A percentile compares a stretch with the other conserved stretches of the same genome.
Conservation (phyloP, 2,888 invertebrate species). For the Clitarchus hookeri region DNA sequence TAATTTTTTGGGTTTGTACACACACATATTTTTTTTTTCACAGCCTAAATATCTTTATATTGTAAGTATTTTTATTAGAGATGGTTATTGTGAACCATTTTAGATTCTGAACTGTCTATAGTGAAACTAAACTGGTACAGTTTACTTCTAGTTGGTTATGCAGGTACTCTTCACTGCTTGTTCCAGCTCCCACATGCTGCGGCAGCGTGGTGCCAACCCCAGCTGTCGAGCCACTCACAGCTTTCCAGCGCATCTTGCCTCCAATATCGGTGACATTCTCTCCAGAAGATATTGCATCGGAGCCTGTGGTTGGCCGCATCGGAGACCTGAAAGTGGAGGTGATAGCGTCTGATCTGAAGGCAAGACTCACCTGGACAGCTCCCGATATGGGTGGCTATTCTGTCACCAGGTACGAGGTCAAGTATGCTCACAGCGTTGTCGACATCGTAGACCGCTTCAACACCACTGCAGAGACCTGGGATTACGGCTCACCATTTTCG, state of each 20-base stretch:
- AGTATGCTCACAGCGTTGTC: constrained; percentile 43
- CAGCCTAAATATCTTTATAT: too few species aligned
- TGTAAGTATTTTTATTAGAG: too few species aligned
- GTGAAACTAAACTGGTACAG: too few species aligned
- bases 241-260: constrained; percentile 60
- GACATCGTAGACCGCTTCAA: constrained; percentile 56
- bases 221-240: constrained; percentile 56
- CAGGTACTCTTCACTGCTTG: background rate
- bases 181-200: constrained; percentile 57
- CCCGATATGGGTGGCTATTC: constrained; percentile 61
- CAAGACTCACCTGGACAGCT: constrained; percentile 63
- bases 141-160: background rate
- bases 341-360: constrained; percentile 56
- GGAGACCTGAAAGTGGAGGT: constrained; percentile 60
- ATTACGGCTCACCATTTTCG: constrained; percentile 55
- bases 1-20: too few species aligned
- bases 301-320: constrained; percentile 57
- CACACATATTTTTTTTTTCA: too few species aligned
- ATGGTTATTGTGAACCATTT: too few species aligned
- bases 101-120: too few species aligned
- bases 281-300: constrained; percentile 51
- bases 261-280: constrained; percentile 57
- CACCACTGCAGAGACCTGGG: constrained; percentile 55
- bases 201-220: constrained; percentile 58
- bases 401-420: constrained; percentile 59